Conservation (phyloP, 1,140 invertebrate species). For the Papilio glaucus region DNA sequence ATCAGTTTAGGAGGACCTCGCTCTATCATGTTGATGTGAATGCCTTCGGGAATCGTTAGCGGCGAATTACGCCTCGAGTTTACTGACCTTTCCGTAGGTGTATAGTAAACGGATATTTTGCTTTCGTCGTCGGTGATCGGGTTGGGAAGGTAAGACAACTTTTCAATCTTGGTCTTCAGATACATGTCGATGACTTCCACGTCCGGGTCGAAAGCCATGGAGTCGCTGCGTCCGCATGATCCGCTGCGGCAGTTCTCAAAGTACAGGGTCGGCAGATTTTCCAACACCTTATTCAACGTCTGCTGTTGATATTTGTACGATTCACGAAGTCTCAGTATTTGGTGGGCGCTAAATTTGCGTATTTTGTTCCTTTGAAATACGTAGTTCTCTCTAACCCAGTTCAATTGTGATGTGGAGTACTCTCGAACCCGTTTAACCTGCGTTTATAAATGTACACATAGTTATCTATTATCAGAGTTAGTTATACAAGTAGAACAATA, state of each 20-base stretch:
- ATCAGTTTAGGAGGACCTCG: constrained; percentile 73
- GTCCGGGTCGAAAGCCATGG: constrained; percentile 88
- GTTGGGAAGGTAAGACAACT: constrained; percentile 73
- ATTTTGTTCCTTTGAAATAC: constrained; percentile 97
- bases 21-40: constrained; percentile 86
- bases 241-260: constrained; percentile 96
- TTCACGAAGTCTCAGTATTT: constrained; percentile 93
- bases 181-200: constrained; percentile 86
- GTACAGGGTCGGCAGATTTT: constrained; percentile 96
- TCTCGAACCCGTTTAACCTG: constrained; percentile 93
- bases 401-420: constrained; percentile 94
- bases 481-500: not conserved
- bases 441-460: constrained; percentile 16
- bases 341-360: constrained; percentile 96
- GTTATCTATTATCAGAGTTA: not conserved
- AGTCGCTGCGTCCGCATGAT: constrained; percentile 91
- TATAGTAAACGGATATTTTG: constrained; percentile 90
- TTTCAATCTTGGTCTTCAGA: constrained; percentile 86
- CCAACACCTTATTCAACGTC: constrained; percentile 96
- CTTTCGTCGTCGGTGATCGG: constrained; percentile 84
- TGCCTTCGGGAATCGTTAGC: constrained; percentile 76
- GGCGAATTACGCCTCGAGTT: constrained; percentile 75
- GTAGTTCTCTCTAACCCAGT: constrained; percentile 97
- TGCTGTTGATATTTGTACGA: constrained; percentile 98
- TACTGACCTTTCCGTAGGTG: constrained; percentile 87